Base-by-base conservation (phyloP, 2,797 vertebrate genomes). In the Gallinago stenura region DNA sequence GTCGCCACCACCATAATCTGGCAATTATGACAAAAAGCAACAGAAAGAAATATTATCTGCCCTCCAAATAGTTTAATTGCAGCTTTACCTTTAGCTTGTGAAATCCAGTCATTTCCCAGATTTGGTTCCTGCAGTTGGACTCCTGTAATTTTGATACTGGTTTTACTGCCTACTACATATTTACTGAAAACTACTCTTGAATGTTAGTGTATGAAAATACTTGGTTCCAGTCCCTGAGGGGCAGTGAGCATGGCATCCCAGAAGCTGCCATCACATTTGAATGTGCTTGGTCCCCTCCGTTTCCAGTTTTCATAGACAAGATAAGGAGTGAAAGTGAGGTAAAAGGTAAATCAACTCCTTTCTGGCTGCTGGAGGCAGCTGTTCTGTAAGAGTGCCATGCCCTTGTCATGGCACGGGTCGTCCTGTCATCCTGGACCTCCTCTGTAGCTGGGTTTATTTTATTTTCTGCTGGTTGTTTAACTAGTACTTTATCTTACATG, bases 401-500 rank as follows among this genome's bases (percentile, higher is more conserved):
- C 1, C 0, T 9, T 33, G 45, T 33, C 1, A 0, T 50, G 61
- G 51, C 62, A 64, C 3, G 0, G 56, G 28, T 53, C 2, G 2
- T 83, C 56, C 64, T 64, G 60, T 51, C 35, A 2, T 46, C 37
- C 50, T 66, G 76, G 51, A 37, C 35, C 57, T 76, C 31, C 31
- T 84, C 61, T 5, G 2, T 17, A 82, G 24, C 62, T 41, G 22
- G 22, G 9, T 50, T 73, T 6, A 11, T 3, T 70, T 69, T 4
- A 7, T 35, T 66, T 75, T 61, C 60, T 58, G 9, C 43, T 70
- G 22, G 15, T 83, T 73, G 18, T 62, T 83, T 33, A 77, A 26
- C 30, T 15, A 14, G 33, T 57, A 21, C 30, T 45, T 93, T 48
- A 57, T 69, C 56, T 61, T 41, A 64, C 18, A 0, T 50, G 56